Evolutionary conservation across 2,113 vertebrate genomes (phyloP).

Genomic region (Ptilonorhynchus violaceus): DNA sequence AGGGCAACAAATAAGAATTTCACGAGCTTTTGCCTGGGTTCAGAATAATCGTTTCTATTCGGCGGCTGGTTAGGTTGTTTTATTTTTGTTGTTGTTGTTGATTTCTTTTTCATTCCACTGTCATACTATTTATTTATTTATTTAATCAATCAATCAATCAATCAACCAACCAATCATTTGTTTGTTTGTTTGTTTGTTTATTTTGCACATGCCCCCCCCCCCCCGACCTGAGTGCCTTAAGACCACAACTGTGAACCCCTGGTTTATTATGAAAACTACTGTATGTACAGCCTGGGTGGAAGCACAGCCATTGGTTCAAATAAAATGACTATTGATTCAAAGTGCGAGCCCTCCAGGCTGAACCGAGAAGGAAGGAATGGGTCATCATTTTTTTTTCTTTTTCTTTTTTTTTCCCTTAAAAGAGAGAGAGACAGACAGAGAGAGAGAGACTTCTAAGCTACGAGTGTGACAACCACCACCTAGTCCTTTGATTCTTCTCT

Average conservation of each 20-base stretch:
- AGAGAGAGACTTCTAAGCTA: background rate
- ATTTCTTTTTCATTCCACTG: background rate
- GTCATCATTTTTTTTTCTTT: background rate
- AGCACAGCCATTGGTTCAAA: slow-evolving; percentile 71
- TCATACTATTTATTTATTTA: background rate
- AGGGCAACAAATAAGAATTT: slow-evolving; percentile 51
- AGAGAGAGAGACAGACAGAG: background rate
- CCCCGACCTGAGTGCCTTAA: slow-evolving; percentile 2
- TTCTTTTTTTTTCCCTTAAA: background rate
- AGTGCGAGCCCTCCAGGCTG: slow-evolving; percentile 34
- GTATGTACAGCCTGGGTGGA: slow-evolving; percentile 53
- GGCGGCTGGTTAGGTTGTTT: background rate
- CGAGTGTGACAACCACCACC: background rate
- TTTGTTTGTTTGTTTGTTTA: background rate
- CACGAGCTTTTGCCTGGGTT: background rate
- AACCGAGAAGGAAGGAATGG: slow-evolving; percentile 28
- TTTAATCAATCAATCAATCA: background rate
- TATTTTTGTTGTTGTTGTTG: background rate
- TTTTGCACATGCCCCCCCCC: background rate
- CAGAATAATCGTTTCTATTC: background rate
- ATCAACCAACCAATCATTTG: background rate
- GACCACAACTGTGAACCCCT: slow-evolving; percentile 43
- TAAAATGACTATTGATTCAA: slow-evolving; percentile 65
- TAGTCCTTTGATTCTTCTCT: slow-evolving; percentile 18
- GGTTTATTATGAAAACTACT: slow-evolving; percentile 47